Evolutionary conservation across 2,113 vertebrate genomes (phyloP).

Genomic region (Probosciger aterrimus): DNA sequence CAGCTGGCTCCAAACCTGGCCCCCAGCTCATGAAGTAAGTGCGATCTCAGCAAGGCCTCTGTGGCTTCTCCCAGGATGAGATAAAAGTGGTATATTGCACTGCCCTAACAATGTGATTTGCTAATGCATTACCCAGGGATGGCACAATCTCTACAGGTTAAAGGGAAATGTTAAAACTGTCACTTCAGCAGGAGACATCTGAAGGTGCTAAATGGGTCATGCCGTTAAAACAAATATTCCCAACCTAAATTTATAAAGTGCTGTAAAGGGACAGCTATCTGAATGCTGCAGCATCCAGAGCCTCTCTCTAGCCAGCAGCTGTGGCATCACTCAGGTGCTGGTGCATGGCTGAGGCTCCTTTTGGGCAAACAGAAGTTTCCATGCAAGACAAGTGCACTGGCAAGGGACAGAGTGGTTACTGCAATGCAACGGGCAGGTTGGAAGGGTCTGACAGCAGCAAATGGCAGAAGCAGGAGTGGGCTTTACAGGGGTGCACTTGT

Average conservation of each 20-base stretch:
- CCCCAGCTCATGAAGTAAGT: fast-evolving
- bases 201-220: neutral
- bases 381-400: neutral
- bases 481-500: neutral
- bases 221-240: neutral
- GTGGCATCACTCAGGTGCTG: fast-evolving
- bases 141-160: slow-evolving; percentile 2
- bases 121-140: slow-evolving; percentile 24
- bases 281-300: neutral
- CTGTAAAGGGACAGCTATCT: neutral
- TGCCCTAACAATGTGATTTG: neutral
- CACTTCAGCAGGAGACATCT: neutral
- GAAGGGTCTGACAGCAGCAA: neutral
- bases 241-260: neutral
- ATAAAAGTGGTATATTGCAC: neutral
- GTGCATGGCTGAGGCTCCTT: neutral
- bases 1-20: neutral
- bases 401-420: neutral
- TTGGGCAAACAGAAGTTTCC: neutral
- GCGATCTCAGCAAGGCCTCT: fast-evolving
- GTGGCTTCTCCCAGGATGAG: neutral
- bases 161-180: slow-evolving; percentile 36
- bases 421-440: neutral
- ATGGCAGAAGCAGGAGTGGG: neutral
- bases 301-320: neutral